phyloP scores from a whole-genome alignment of 2,888 invertebrate species.

The Drosophila lutescens region DNA sequence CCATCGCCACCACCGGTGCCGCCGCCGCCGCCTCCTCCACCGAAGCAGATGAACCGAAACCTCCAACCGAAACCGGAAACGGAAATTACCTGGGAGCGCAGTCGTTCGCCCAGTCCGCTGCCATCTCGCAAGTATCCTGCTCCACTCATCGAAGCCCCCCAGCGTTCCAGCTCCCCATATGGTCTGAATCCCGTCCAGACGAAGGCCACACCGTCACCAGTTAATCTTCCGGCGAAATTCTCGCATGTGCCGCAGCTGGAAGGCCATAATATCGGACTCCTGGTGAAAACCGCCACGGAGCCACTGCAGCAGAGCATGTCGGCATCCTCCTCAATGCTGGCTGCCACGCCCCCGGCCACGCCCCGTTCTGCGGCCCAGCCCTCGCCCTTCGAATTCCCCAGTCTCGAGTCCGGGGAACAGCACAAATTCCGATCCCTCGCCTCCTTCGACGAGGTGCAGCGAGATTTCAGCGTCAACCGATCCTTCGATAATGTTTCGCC shows the following conservation, averaged over 20 bases:
- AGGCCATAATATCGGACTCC: conserved; percentile 79
- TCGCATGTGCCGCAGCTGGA: conserved; percentile 78
- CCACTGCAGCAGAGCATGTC: conserved; percentile 59
- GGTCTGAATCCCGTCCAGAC: conserved; percentile 70
- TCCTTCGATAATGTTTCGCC: conserved; percentile 83
- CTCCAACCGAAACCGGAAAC: conserved; percentile 21
- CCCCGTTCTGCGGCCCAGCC: conserved; percentile 70
- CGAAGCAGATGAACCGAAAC: background rate
- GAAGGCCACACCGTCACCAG: conserved; percentile 26
- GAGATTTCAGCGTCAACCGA: conserved; percentile 66
- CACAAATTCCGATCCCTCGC: conserved; percentile 56
- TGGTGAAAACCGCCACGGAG: conserved; percentile 68
- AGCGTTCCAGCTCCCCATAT: conserved; percentile 75
- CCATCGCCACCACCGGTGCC: conserved; percentile 15
- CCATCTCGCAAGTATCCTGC: conserved; percentile 72
- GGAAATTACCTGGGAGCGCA: conserved; percentile 44
- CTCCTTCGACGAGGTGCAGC: conserved; percentile 53
- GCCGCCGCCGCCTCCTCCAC: conserved; percentile 6
- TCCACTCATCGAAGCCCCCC: conserved; percentile 70
- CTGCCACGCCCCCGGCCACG: conserved; percentile 62
- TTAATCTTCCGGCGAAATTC: conserved; percentile 44
- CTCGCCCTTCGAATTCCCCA: conserved; percentile 74
- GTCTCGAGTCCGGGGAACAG: conserved; percentile 32
- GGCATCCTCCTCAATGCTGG: conserved; percentile 64
- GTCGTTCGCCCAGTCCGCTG: conserved; percentile 60